Evolutionary conservation across 2,888 invertebrate genomes (phyloP), one percentile per base, ranked within the genome.

Genomic region (Morpho deidamia): DNA sequence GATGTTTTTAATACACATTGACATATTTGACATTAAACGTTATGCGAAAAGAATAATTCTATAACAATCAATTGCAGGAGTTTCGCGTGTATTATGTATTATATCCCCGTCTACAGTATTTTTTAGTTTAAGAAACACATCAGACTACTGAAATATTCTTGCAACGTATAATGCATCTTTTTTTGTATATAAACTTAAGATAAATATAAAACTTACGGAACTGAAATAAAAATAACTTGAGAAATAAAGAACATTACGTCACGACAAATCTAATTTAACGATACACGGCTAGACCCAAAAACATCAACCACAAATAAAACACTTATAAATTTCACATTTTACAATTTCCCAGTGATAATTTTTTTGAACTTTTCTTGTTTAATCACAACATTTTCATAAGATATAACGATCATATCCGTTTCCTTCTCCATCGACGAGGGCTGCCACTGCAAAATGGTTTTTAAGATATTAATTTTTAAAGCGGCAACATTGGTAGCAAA

Each of bases 371-470:
- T 68, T 70, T 74, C 77, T 66, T 78, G 78, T 79, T 78, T 78
- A 78, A 69, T 34, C 12, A 41, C 38, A 49, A 55, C 48, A 41
- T 43, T 51, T 51, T 38, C 71, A 74, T 68, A 75, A 79, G 81
- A 83, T 81, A 80, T 83, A 87, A 83, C 78, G 72, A 77, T 73
- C 76, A 70, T 78, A 76, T 88, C 87, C 87, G 80, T 71, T 85
- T 85, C 84, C 87, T 74, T 71, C 69, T 76, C 78, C 56, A 67
- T 76, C 74, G 66, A 67, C 66, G 61, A 69, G 75, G 74, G 79
- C 77, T 81, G 78, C 79, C 80, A 82, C 70, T 85, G 86, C 88
- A 71, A 88, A 89, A 88, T 84, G 83, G 81, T 83, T 83, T 81
- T 78, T 81, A 82, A 62, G 70, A 80, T 77, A 83, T 85, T 81